These are phyloP conservation scores for Phenacoccus solenopsis DNA, from an alignment of 1,140 invertebrate genomes.

Conservation along the genomic window DNA sequence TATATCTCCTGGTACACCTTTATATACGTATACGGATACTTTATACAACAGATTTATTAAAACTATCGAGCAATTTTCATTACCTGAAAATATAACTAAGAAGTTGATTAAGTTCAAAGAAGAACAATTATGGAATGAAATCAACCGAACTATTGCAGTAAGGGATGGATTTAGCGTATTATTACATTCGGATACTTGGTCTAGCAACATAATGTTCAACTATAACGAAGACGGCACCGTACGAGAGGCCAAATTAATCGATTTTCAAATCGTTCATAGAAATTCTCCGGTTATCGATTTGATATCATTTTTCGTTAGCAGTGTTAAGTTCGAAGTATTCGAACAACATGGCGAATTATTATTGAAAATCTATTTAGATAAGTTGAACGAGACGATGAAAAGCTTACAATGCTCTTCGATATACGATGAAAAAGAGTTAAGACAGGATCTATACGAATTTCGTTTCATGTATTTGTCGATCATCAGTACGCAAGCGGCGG, in stretches of 20 bases:
- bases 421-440: background rate
- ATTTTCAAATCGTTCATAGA: constrained; percentile 46
- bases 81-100: too few species aligned
- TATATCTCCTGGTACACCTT: too few species aligned
- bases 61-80: too few species aligned
- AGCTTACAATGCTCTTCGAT: background rate
- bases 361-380: background rate
- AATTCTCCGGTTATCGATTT: constrained; percentile 41
- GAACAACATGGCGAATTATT: background rate
- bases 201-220: constrained; percentile 51
- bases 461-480: too few species aligned
- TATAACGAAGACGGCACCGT: constrained; percentile 38
- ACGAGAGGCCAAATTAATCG: constrained; percentile 43
- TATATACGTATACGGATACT: too few species aligned
- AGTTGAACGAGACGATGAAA: background rate
- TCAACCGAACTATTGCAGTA: background rate
- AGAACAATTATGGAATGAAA: too few species aligned
- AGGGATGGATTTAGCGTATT: constrained; percentile 39
- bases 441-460: background rate
- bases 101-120: too few species aligned
- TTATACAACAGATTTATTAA: too few species aligned
- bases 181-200: constrained; percentile 51
- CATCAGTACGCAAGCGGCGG: too few species aligned
- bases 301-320: constrained; percentile 44
- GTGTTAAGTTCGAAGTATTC: constrained; percentile 25